Evolutionary conservation across 2,888 invertebrate genomes (phyloP).

Genomic region (Drosophila kuntzei): DNA sequence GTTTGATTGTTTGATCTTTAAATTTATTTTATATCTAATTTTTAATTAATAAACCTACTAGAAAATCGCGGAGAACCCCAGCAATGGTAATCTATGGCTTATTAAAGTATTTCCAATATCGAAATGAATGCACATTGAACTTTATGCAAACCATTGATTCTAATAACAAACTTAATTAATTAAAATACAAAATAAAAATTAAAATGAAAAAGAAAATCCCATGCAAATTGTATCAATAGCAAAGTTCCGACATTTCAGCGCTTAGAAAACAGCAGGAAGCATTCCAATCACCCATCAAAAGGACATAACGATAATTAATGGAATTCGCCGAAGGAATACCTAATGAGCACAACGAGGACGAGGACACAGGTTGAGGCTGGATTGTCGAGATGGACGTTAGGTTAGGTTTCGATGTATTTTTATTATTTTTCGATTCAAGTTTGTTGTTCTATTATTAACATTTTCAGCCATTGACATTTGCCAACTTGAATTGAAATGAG

Average conservation of each 20-base stretch:
- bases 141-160: conserved; percentile 24
- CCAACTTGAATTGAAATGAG: conserved; percentile 71
- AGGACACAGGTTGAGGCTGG: conserved; percentile 26
- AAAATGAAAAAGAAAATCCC: conserved; percentile 36
- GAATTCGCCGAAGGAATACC: conserved; percentile 84
- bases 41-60: background rate
- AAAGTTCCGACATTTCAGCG: conserved; percentile 40
- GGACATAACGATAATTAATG: conserved; percentile 85
- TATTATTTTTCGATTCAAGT: conserved; percentile 79
- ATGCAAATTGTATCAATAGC: conserved; percentile 60
- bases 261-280: conserved; percentile 53
- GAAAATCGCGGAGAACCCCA: background rate
- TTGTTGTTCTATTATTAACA: conserved; percentile 64
- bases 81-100: background rate
- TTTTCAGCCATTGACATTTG: conserved; percentile 48
- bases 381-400: conserved; percentile 22
- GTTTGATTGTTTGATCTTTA: too few species aligned
- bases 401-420: conserved; percentile 54
- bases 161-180: conserved; percentile 29
- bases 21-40: too few species aligned
- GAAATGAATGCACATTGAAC: conserved; percentile 11
- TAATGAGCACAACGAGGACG: conserved; percentile 74
- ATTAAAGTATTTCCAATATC: background rate
- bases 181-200: conserved; percentile 14
- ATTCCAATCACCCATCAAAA: conserved; percentile 71